Percentiles rank a stretch among this genome's conserved stretches.
phyloP scores from a whole-genome alignment of 2,113 vertebrate genomes.

The Microcebus griseorufus region DNA sequence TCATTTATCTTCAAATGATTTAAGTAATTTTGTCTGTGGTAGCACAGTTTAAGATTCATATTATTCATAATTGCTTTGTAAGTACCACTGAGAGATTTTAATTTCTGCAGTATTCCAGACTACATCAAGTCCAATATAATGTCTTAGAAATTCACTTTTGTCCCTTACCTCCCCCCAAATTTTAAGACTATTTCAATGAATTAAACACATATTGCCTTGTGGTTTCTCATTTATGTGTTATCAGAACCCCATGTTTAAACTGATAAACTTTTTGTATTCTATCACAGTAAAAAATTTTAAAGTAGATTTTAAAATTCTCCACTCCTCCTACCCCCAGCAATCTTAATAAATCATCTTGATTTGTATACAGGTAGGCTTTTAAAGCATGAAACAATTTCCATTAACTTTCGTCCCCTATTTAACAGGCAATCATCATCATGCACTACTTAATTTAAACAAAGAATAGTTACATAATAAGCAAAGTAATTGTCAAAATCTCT shows the following conservation, averaged over 20 bases:
- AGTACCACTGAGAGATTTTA: background rate
- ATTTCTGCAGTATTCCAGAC: background rate
- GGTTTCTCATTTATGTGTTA: conserved; percentile 30
- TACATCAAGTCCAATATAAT: conserved; percentile 12
- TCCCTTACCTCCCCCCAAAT: background rate
- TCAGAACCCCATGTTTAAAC: background rate
- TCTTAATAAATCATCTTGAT: conserved; percentile 6
- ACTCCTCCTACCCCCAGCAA: background rate
- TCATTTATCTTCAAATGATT: background rate
- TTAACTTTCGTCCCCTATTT: background rate
- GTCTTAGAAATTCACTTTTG: background rate
- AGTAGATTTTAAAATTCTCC: background rate
- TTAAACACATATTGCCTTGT: background rate
- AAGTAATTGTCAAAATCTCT: background rate
- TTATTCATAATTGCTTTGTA: conserved; percentile 12
- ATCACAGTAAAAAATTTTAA: background rate
- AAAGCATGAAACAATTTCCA: background rate
- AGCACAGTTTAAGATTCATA: background rate
- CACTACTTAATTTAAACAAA: conserved; percentile 27
- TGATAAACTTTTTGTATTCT: background rate
- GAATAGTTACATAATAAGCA: background rate
- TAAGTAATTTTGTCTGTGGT: background rate
- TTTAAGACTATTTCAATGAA: background rate
- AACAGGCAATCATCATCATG: conserved; percentile 7
- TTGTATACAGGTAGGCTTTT: background rate